A percentile compares a stretch with the other conserved stretches of the same genome.
Evolutionary conservation across 1,140 invertebrate species (phyloP).

Genomic region (Pseudomyrmex flavicornis): DNA sequence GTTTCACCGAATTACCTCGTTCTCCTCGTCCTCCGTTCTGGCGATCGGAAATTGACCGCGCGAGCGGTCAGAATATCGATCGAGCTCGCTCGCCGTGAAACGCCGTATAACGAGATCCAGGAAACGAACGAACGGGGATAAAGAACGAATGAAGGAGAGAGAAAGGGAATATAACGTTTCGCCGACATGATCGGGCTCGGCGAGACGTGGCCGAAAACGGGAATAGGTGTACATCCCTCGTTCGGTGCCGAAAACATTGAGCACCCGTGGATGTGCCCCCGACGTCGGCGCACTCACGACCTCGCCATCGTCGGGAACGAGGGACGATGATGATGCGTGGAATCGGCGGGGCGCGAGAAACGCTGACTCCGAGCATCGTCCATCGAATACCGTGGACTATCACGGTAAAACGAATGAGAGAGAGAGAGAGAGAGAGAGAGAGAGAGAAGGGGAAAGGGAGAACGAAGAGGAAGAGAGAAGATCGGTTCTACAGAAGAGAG

Average conservation of each 20-base stretch:
- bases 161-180: conserved; percentile 27
- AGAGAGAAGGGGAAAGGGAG: background rate
- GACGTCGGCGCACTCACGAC: conserved; percentile 16
- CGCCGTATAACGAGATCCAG: conserved; percentile 30
- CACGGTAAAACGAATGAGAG: background rate
- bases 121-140: conserved; percentile 8
- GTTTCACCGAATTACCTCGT: conserved; percentile 63
- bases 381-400: conserved; percentile 54
- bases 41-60: conserved; percentile 46
- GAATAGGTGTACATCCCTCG: background rate
- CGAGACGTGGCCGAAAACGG: background rate
- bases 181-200: conserved; percentile 42
- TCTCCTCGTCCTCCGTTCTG: conserved; percentile 48
- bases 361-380: conserved; percentile 66
- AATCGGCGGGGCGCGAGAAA: conserved; percentile 71
- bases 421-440: conserved; percentile 6
- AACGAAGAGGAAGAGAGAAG: background rate
- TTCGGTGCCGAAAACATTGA: conserved; percentile 39
- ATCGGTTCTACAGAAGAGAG: background rate
- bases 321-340: conserved; percentile 60
- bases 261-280: conserved; percentile 19
- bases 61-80: conserved; percentile 58
- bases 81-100: conserved; percentile 4
- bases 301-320: conserved; percentile 60
- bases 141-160: background rate